Conservation (phyloP, 2,797 vertebrate genomes). For the Thalassophryne amazonica region DNA sequence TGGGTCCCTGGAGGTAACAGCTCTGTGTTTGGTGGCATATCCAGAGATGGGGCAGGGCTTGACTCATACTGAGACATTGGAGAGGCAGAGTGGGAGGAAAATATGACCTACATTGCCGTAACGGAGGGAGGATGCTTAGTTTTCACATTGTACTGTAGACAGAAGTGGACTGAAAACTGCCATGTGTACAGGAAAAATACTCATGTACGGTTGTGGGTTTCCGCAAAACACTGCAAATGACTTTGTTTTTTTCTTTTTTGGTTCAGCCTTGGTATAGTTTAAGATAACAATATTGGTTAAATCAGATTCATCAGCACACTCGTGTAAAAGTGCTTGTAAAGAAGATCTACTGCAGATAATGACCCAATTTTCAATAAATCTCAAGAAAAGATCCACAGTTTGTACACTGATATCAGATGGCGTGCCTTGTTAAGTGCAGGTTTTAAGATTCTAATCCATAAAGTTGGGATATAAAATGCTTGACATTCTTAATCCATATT, state of each 20-base stretch:
- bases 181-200: not conserved
- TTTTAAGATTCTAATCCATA: slow-evolving; percentile 17
- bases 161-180: slow-evolving; percentile 17
- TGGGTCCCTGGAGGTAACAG: slow-evolving; percentile 51
- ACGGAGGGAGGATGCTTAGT: slow-evolving; percentile 47
- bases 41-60: slow-evolving; percentile 58
- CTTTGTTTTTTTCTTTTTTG: not conserved
- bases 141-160: slow-evolving; percentile 43
- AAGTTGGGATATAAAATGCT: slow-evolving; percentile 26
- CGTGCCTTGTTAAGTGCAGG: slow-evolving; percentile 3
- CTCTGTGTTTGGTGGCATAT: slow-evolving; percentile 63
- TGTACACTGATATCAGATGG: slow-evolving; percentile 17
- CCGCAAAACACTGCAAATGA: not conserved
- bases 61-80: slow-evolving; percentile 56
- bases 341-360: not conserved
- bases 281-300: not conserved
- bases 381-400: slow-evolving; percentile 14
- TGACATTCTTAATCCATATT: slow-evolving; percentile 53
- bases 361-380: slow-evolving; percentile 21
- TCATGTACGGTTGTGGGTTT: not conserved
- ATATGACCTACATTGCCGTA: slow-evolving; percentile 78
- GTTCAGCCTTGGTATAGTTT: not conserved
- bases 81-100: slow-evolving; percentile 63
- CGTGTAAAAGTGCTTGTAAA: not conserved
- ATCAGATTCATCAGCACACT: not conserved